Evolutionary conservation across 2,797 vertebrate genomes (phyloP).

Genomic region (Schizopygopsis malacanthus): DNA sequence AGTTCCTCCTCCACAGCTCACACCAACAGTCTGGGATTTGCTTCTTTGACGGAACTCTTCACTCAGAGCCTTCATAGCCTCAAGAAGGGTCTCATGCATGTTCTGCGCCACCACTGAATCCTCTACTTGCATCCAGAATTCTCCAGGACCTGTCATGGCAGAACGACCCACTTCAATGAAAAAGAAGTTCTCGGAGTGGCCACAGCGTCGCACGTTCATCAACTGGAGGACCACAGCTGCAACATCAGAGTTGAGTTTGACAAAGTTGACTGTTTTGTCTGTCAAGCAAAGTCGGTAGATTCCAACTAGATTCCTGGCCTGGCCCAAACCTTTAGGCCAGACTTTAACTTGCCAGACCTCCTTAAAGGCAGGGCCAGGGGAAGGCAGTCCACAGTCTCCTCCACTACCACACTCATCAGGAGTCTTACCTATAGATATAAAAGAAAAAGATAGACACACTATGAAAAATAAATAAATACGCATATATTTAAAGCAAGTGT

Average conservation of each 20-base stretch:
- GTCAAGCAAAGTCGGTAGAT: slow-evolving; percentile 86
- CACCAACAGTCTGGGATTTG: slow-evolving; percentile 83
- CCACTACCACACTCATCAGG: slow-evolving; percentile 77
- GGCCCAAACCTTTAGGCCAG: slow-evolving; percentile 85
- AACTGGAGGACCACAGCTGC: slow-evolving; percentile 83
- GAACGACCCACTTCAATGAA: slow-evolving; percentile 89
- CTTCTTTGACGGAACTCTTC: slow-evolving; percentile 86
- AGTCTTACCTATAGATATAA: slow-evolving; percentile 72
- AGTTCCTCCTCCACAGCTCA: slow-evolving; percentile 79
- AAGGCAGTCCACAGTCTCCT: slow-evolving; percentile 78
- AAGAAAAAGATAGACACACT: slow-evolving; percentile 25
- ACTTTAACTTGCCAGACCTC: slow-evolving; percentile 90
- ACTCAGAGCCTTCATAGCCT: slow-evolving; percentile 90
- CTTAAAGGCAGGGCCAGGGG: slow-evolving; percentile 82
- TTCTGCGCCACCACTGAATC: slow-evolving; percentile 86
- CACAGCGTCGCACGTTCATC: slow-evolving; percentile 86
- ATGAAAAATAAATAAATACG: background rate
- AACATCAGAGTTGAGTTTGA: slow-evolving; percentile 83
- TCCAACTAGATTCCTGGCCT: slow-evolving; percentile 83
- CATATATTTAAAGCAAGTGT: background rate
- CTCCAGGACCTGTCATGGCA: slow-evolving; percentile 80
- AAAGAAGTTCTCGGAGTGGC: slow-evolving; percentile 88
- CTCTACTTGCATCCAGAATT: slow-evolving; percentile 86
- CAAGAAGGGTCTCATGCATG: slow-evolving; percentile 89
- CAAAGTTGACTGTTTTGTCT: slow-evolving; percentile 85